These are phyloP conservation scores for Myanophis thanlyinensis DNA, from an alignment of 2,113 vertebrate genomes.

Conservation along the genomic window DNA sequence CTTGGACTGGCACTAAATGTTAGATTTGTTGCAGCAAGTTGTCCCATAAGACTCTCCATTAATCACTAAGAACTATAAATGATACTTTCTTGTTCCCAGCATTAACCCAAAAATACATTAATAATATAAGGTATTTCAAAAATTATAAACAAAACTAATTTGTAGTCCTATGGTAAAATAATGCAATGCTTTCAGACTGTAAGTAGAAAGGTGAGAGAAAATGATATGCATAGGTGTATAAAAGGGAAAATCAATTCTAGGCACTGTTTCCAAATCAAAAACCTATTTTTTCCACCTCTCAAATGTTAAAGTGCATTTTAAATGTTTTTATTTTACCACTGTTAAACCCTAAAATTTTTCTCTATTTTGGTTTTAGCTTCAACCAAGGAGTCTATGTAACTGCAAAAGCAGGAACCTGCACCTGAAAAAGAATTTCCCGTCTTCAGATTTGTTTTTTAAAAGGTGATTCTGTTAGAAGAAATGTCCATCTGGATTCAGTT, in stretches of 20 bases:
- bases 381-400: background rate
- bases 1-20: slow-evolving; percentile 30
- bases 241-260: background rate
- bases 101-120: slow-evolving; percentile 16
- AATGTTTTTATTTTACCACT: background rate
- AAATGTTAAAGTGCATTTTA: background rate
- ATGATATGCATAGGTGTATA: background rate
- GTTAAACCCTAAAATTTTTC: background rate
- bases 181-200: background rate
- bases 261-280: background rate
- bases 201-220: background rate
- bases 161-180: background rate
- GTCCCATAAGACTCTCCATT: slow-evolving; percentile 35
- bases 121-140: slow-evolving; percentile 25
- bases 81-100: slow-evolving; percentile 36
- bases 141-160: slow-evolving; percentile 4
- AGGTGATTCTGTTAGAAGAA: no score
- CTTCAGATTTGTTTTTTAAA: background rate
- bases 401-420: background rate
- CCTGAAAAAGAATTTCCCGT: background rate
- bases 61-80: slow-evolving; percentile 44
- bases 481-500: no score
- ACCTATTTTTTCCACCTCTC: background rate
- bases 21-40: slow-evolving; percentile 57
- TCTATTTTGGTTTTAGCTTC: background rate